Evolutionary conservation across 2,888 invertebrate genomes (phyloP), one percentile per base, ranked within the genome.

Genomic region (Hypercompe scribonia): DNA sequence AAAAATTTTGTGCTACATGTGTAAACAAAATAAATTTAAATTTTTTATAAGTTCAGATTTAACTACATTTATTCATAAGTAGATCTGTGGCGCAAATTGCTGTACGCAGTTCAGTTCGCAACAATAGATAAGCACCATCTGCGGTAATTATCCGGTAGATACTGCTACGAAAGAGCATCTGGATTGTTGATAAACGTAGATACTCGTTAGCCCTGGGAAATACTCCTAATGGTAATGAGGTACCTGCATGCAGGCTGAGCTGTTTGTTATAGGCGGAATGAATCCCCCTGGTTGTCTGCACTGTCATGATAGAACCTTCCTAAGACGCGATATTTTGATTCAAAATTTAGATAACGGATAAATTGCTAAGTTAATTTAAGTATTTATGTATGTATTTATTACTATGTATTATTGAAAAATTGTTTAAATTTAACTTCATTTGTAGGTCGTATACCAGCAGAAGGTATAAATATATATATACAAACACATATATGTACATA

Each of bases 81-180:
- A 28, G 54, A 58, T 13, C 31, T 61, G 70, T 65, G 31, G 64
- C 58, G 42, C 36, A 77, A 80, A 84, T 77, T 73, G 74, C 67
- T 66, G 70, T 34, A 42, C 64, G 39, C 21, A 70, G 36, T 46
- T 39, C 70, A 80, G 72, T 70, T 75, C 75, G 70, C 67, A 79
- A 79, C 83, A 83, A 83, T 81, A 76, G 81, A 74, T 68, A 75
- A 72, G 68, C 73, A 71, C 76, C 65, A 42, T 72, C 76, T 77
- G 78, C 80, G 84, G 78, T 90, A 90, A 90, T 91, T 89, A 89
- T 90, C 89, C 90, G 88, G 88, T 86, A 79, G 84, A 81, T 65
- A 80, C 82, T 81, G 73, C 76, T 76, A 76, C 76, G 71, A 80
- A 80, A 81, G 80, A 82, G 84, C 80, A 82, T 79, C 78, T 83